phyloP scores from a whole-genome alignment of 2,888 invertebrate genomes.

The Augiades crinisus region DNA sequence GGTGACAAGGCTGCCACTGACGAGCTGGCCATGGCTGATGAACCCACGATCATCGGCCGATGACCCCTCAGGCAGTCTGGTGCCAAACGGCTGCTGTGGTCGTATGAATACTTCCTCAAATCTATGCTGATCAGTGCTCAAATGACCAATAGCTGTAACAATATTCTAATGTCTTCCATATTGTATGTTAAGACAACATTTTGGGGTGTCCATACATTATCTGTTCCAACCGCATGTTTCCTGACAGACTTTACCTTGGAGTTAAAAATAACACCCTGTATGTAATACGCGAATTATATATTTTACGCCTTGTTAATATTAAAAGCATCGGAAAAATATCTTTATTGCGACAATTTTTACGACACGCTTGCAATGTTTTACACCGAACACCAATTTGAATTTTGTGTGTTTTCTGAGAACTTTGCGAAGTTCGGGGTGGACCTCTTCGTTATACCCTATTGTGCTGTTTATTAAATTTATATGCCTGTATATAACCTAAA shows the following conservation, averaged over 20 bases:
- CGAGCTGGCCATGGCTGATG: constrained; percentile 91
- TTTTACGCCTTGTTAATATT: constrained; percentile 53
- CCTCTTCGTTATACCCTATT: constrained; percentile 5
- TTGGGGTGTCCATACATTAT: constrained; percentile 36
- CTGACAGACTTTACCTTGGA: constrained; percentile 13
- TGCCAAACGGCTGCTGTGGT: constrained; percentile 44
- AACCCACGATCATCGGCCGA: constrained; percentile 90
- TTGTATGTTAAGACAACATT: constrained; percentile 44
- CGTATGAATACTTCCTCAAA: constrained; percentile 54
- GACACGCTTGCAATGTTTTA: constrained; percentile 45
- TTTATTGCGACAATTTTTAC: constrained; percentile 45
- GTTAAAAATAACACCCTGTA: constrained; percentile 19
- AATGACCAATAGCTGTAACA: constrained; percentile 69
- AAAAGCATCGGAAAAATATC: constrained; percentile 42
- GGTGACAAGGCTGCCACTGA: constrained; percentile 91
- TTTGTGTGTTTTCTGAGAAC: constrained; percentile 28
- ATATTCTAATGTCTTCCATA: constrained; percentile 65
- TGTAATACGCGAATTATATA: constrained; percentile 30
- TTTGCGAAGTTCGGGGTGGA: constrained; percentile 37
- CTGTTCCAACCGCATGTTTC: constrained; percentile 35
- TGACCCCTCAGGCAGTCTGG: constrained; percentile 56
- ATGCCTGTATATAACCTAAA: constrained; percentile 6
- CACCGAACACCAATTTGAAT: constrained; percentile 27
- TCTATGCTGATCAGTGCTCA: constrained; percentile 77
- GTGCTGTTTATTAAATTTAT: constrained; percentile 3